phyloP scores from a whole-genome alignment of 1,140 invertebrate species.

The Lepidurus apus region DNA sequence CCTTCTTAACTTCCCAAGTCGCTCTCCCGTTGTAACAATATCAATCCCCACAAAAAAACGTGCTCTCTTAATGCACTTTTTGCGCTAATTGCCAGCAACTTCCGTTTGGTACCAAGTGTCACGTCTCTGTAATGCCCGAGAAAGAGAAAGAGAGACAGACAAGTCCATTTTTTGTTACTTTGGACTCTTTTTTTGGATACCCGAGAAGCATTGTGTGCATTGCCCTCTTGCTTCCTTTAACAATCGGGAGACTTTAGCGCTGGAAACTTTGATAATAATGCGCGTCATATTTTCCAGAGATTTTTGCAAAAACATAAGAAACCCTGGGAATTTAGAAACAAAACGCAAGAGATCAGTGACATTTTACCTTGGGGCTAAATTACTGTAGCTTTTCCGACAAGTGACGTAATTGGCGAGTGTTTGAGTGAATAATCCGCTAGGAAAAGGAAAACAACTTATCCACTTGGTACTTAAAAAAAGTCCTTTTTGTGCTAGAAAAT shows the following conservation, averaged over 20 bases:
- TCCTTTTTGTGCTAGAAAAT: not conserved
- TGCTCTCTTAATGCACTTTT: constrained; percentile 5
- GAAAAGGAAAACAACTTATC: too few species aligned
- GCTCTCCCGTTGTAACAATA: not conserved
- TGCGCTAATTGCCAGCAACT: constrained; percentile 5
- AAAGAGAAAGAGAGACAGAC: not conserved
- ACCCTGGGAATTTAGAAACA: too few species aligned
- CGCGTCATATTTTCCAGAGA: not conserved
- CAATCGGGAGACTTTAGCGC: not conserved
- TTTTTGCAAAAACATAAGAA: too few species aligned
- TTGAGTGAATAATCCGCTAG: too few species aligned
- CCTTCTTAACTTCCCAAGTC: not conserved
- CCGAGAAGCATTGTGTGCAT: not conserved
- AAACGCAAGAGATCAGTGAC: too few species aligned
- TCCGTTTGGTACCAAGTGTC: constrained; percentile 9
- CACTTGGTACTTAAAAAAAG: too few species aligned
- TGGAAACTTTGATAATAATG: not conserved
- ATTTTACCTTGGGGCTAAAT: too few species aligned
- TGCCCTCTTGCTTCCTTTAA: not conserved
- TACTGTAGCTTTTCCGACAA: too few species aligned
- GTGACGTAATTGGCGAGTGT: too few species aligned
- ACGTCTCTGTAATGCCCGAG: constrained; percentile 16
- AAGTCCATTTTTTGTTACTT: too few species aligned
- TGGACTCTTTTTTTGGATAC: not conserved
- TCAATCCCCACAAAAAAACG: not conserved